Base-by-base conservation (phyloP, 2,113 vertebrate species). In the Calyptomena viridis region DNA sequence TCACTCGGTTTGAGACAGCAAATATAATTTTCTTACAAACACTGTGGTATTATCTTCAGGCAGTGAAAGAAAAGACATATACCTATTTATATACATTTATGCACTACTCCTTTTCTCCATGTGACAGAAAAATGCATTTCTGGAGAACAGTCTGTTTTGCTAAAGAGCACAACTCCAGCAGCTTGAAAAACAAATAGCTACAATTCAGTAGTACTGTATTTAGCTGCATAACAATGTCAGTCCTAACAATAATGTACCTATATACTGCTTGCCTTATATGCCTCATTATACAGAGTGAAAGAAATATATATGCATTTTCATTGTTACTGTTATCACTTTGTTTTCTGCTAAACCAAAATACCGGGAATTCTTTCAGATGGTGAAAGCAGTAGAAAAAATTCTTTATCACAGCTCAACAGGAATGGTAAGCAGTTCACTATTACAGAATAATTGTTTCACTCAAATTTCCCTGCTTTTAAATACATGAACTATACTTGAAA, bases 11-110 rank as follows among this genome's bases (percentile, higher is more conserved):
- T 90, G n/a, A 91, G 47, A 84, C 15, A 82, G 67, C 17, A 83
- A 89, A 83, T 42, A 24, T 68, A 56, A 86, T 94, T 93, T 91
- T 80, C 52, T 78, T 31, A 42, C 22, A 87, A 81, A 69, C 23
- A 59, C 0, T 44, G 13, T 9, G 9, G 66, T 52, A 60, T 47
- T 84, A 88, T 85, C 59, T 74, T 77, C 66, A 88, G 79, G 39
- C 72, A 73, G 33, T 47, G 63, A 86, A 90, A 80, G 46, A 83
- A 78, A 69, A 56, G 53, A 14, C 75, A 47, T 46, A 33, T 37
- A 86, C 47, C 53, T 80, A 88, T 92, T 94, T 81, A 81, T 78
- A 90, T 23, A 67, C 30, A 87, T 84, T 89, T 75, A 75, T 68
- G 53, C 35, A 81, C 47, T 46, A 50, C 13, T 93, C n/a, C 44